Conservation (phyloP, 2,113 vertebrate genomes). For the Climacteris rufus region DNA sequence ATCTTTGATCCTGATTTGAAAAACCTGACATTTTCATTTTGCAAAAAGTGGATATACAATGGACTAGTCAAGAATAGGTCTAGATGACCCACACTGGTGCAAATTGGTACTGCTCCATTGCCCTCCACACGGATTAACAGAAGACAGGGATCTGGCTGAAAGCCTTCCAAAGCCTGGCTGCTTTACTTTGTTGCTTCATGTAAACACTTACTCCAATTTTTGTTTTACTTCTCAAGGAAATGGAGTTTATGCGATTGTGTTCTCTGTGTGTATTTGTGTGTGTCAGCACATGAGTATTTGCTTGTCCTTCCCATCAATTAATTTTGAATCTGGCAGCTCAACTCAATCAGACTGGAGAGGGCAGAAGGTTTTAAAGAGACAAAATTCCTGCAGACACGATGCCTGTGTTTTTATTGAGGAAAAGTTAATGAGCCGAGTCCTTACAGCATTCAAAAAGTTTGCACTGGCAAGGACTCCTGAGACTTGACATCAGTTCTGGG, state of each 20-base stretch:
- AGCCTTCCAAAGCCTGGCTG: not conserved
- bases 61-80: constrained; percentile 10
- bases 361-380: not conserved
- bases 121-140: not conserved
- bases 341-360: not conserved
- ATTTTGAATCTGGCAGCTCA: not conserved
- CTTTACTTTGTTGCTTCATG: not conserved
- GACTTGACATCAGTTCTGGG: not conserved
- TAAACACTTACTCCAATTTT: not conserved
- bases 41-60: not conserved
- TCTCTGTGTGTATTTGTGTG: accelerated
- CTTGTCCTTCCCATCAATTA: not conserved
- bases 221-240: not conserved
- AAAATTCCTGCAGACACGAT: not conserved
- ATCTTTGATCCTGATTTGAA: constrained; percentile 27
- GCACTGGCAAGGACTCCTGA: not conserved
- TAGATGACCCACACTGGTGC: not conserved
- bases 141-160: not conserved
- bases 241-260: not conserved
- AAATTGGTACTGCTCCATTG: not conserved
- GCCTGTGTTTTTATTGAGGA: not conserved
- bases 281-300: not conserved
- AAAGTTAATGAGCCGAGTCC: not conserved
- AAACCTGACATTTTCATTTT: constrained; percentile 44
- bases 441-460: not conserved